phyloP scores from a whole-genome alignment of 2,797 vertebrate genomes.

The Takifugu rubripes region DNA sequence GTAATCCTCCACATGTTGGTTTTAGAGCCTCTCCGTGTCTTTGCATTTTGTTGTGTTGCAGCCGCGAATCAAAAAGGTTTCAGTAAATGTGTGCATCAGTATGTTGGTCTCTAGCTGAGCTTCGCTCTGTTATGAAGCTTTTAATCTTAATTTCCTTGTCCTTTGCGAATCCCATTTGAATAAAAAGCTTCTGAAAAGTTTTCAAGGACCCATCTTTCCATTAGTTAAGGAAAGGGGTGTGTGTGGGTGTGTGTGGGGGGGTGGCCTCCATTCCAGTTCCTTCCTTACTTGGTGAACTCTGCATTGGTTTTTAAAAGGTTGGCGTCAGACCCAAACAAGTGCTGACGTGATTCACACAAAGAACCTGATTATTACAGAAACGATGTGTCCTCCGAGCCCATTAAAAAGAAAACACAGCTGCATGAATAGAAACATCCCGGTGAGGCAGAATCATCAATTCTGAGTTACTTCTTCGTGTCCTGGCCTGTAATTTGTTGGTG shows the following conservation, averaged over 20 bases:
- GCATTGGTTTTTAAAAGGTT: conserved; percentile 22
- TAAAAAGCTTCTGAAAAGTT: too few relatives aligned
- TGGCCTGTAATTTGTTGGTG: conserved; percentile 4
- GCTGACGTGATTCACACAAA: too few relatives aligned
- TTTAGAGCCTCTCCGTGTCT: neutral
- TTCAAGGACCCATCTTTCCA: too few relatives aligned
- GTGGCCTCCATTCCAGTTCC: conserved; percentile 22
- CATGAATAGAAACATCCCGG: neutral
- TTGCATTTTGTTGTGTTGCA: too few relatives aligned
- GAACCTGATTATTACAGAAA: too few relatives aligned
- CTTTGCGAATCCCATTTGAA: too few relatives aligned
- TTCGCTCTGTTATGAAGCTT: neutral
- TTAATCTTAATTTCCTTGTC: too few relatives aligned
- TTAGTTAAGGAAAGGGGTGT: too few relatives aligned
- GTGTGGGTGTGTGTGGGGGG: conserved; percentile 23
- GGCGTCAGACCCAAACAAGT: conserved; percentile 16
- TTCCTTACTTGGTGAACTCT: conserved; percentile 21
- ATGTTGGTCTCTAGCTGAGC: neutral
- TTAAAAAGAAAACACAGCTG: neutral
- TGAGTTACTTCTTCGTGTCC: conserved; percentile 1
- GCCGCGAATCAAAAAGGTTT: too few relatives aligned
- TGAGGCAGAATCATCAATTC: conserved; percentile 8
- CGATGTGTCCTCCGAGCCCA: neutral
- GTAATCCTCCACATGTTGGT: neutral
- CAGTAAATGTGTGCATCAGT: too few relatives aligned